These are phyloP conservation scores for Drosophila nigritarsus DNA, from an alignment of 2,888 invertebrate species.

Conservation along the genomic window DNA sequence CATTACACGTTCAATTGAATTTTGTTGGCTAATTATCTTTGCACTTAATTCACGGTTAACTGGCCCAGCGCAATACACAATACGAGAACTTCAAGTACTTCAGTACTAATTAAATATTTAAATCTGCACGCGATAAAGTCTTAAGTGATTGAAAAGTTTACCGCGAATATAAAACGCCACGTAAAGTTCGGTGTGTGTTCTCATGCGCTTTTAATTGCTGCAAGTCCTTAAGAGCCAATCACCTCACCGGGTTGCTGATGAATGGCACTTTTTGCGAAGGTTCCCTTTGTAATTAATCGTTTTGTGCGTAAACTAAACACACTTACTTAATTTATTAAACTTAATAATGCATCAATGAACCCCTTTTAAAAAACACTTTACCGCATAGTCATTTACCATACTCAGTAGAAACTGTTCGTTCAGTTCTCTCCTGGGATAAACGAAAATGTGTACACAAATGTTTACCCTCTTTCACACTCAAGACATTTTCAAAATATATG, in stretches of 20 bases:
- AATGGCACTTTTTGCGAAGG: background rate
- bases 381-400: constrained; percentile 23
- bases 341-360: constrained; percentile 18
- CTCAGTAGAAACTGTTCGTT: background rate
- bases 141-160: constrained; percentile 64
- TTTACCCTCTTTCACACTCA: background rate
- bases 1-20: constrained; percentile 75
- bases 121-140: constrained; percentile 55
- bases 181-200: background rate
- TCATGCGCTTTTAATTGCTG: constrained; percentile 57
- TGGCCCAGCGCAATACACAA: constrained; percentile 8
- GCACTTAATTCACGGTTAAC: constrained; percentile 30
- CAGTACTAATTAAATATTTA: constrained; percentile 69
- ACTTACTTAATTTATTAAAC: constrained; percentile 1
- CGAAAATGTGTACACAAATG: background rate
- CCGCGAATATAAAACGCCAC: constrained; percentile 17
- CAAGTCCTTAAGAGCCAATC: constrained; percentile 8
- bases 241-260: background rate
- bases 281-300: constrained; percentile 27
- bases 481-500: background rate
- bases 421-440: constrained; percentile 9
- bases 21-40: constrained; percentile 63
- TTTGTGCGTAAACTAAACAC: constrained; percentile 9
- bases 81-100: background rate
- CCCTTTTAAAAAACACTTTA: constrained; percentile 7